These are phyloP conservation scores for Sepioteuthis lessoniana DNA, from an alignment of 2,888 invertebrate genomes.

Conservation along the genomic window DNA sequence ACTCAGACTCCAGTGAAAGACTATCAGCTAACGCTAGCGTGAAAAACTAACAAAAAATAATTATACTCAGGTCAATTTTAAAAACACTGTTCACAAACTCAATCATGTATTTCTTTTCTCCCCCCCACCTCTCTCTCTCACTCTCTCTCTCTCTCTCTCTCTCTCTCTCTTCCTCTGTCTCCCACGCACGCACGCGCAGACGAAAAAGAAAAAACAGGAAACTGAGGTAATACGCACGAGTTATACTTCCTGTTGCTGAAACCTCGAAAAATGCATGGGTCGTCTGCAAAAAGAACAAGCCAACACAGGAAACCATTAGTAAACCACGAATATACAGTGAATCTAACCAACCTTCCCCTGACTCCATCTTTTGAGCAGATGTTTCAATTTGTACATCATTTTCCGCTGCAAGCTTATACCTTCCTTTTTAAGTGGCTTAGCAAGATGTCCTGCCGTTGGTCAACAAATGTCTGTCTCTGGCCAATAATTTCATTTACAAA, in stretches of 20 bases:
- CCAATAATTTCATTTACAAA: neutral
- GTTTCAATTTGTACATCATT: neutral
- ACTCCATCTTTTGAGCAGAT: neutral
- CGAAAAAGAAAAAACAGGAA: neutral
- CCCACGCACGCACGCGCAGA: too few species aligned
- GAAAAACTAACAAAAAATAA: too few species aligned
- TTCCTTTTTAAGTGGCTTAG: neutral
- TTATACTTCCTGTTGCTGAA: neutral
- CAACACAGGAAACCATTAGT: constrained; percentile 12
- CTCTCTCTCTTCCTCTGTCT: too few species aligned
- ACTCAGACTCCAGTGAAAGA: too few species aligned
- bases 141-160: too few species aligned
- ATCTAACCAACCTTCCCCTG: too few species aligned
- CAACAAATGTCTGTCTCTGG: neutral
- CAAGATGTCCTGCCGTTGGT: neutral
- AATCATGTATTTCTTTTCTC: too few species aligned
- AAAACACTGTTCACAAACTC: too few species aligned
- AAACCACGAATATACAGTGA: neutral
- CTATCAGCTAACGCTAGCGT: too few species aligned
- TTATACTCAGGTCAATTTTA: too few species aligned
- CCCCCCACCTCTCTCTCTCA: too few species aligned
- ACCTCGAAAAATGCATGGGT: neutral
- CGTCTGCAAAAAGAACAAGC: neutral
- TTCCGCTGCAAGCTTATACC: neutral
- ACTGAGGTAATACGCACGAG: constrained; percentile 17